A percentile compares a stretch with the other conserved stretches of the same genome.
Evolutionary conservation across 2,888 invertebrate genomes (phyloP).

Genomic region (Clepsis dumicolana): DNA sequence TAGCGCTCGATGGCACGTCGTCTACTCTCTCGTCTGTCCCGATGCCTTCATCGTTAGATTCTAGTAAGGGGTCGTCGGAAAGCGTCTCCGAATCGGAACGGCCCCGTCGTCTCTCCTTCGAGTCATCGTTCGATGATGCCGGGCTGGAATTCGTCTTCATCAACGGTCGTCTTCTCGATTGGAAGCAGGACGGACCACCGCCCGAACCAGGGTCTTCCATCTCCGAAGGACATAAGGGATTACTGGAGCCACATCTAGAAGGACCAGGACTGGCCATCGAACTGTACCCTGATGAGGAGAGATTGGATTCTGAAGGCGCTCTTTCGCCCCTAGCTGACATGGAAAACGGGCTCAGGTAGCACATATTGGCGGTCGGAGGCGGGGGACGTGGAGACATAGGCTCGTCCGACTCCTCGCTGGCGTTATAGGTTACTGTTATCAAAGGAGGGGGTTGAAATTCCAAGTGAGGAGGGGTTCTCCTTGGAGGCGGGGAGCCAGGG

Average conservation of each 20-base stretch:
- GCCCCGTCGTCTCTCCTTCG: constrained; percentile 84
- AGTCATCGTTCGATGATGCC: constrained; percentile 74
- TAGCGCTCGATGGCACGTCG: constrained; percentile 89
- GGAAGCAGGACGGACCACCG: constrained; percentile 82
- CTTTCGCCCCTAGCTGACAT: constrained; percentile 90
- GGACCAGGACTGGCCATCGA: constrained; percentile 95
- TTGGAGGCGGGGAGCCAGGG: constrained; percentile 88
- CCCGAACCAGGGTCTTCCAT: constrained; percentile 90
- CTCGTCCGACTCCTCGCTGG: constrained; percentile 93
- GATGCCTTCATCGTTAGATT: constrained; percentile 92
- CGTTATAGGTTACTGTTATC: constrained; percentile 91
- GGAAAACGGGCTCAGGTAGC: constrained; percentile 92
- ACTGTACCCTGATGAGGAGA: constrained; percentile 94
- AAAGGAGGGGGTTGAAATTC: constrained; percentile 89
- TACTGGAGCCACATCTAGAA: constrained; percentile 93
- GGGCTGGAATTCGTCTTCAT: constrained; percentile 87
- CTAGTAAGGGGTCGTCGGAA: constrained; percentile 89
- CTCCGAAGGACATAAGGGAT: constrained; percentile 91
- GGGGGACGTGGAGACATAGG: constrained; percentile 88
- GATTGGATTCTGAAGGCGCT: constrained; percentile 93
- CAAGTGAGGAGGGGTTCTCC: constrained; percentile 88
- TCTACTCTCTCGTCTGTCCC: constrained; percentile 92
- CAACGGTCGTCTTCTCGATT: constrained; percentile 87
- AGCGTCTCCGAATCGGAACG: constrained; percentile 91
- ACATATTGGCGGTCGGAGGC: constrained; percentile 87